Base-by-base conservation (phyloP, 2,888 invertebrate species). In the Eupeodes luniger region DNA sequence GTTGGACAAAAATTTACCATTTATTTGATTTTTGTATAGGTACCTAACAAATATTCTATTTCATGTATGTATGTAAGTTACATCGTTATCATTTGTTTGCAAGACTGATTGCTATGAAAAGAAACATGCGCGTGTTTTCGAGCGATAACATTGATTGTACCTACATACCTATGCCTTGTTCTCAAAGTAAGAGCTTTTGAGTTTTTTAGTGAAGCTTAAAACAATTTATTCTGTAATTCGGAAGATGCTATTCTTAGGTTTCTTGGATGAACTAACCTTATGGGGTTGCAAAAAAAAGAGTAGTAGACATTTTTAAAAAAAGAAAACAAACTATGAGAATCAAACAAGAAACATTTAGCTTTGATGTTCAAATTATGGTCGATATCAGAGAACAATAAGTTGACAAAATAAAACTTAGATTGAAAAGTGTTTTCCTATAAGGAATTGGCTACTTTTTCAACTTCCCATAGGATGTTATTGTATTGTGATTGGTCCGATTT, bases 41-140 rank as follows among this genome's bases (percentile, higher is more conserved):
- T n/a, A n/a, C n/a, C n/a, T n/a, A 27, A 3, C 27, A 27, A 27
- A 27, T 3, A 27, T 27, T 27, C 27, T 27, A 27, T 3, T 27
- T 27, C 2, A 27, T 27, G 27, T 27, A 27, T 1, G 27, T 3
- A 27, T 27, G 27, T 27, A 27, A 27, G 27, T 27, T 27, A 27
- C 12, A 66, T 75, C 14, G 77, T 75, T 85, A 88, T 85, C 84
- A 55, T 67, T 57, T 57, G 51, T 77, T 88, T 78, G 84, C 84
- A 81, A 81, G 80, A 81, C 62, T 81, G 88, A 78, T 78, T 84
- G 66, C 62, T 59, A 53, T 11, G 6, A 64, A 47, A 19, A 57
- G 12, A 11, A 55, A 53, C 67, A 57, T 44, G 74, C 69, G 86
- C 14, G 82, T 86, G 86, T 36, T 36, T 40, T 11, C 34, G 49